A percentile compares a stretch with the other conserved stretches of the same genome.
Conservation (phyloP, 1,140 invertebrate species). For the Lucilia sericata region DNA sequence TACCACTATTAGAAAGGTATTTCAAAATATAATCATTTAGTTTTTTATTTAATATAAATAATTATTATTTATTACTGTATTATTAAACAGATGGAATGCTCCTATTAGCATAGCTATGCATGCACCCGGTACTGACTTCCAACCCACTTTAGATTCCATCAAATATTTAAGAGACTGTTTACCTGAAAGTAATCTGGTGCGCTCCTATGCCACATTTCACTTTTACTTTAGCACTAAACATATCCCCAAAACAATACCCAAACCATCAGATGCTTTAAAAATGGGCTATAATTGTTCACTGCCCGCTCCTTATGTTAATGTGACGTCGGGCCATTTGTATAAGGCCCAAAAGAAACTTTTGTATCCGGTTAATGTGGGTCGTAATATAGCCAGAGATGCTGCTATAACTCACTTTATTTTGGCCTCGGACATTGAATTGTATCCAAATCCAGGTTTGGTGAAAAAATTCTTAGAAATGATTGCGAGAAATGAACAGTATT, state of each 20-base stretch:
- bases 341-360: conserved; percentile 83
- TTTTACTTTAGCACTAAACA: conserved; percentile 88
- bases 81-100: conserved; percentile 72
- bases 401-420: conserved; percentile 87
- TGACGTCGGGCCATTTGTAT: conserved; percentile 76
- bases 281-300: conserved; percentile 78
- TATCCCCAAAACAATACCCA: conserved; percentile 80
- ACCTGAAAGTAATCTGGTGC: conserved; percentile 74
- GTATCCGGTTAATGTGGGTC: conserved; percentile 89
- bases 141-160: conserved; percentile 76
- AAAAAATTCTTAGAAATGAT: conserved; percentile 86
- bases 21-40: no score
- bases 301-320: conserved; percentile 77
- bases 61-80: neutral
- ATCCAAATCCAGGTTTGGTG: conserved; percentile 84
- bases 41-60: no score
- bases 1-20: conserved; percentile 80
- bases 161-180: conserved; percentile 77
- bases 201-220: conserved; percentile 85
- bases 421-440: conserved; percentile 89
- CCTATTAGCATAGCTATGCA: conserved; percentile 83
- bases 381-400: conserved; percentile 86
- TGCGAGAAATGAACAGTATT: conserved; percentile 75
- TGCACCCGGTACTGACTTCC: conserved; percentile 79
- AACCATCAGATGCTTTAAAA: conserved; percentile 72